Conservation (phyloP, 1,140 invertebrate genomes). For the Drosophila micromelanica region DNA sequence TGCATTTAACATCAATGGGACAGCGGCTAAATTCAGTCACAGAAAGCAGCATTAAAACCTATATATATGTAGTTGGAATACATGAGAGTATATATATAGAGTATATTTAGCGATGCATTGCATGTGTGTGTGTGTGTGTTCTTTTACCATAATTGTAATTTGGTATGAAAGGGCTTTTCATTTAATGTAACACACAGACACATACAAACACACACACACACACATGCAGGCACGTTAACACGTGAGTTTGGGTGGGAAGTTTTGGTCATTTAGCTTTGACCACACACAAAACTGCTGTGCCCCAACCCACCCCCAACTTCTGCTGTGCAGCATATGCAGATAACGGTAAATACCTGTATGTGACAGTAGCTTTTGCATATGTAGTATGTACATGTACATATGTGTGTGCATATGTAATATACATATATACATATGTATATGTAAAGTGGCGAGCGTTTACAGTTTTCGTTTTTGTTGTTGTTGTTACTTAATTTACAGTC, state of each 20-base stretch:
- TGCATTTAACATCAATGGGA: too few species aligned
- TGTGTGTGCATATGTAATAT: constrained; percentile 8
- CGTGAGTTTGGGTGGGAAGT: constrained; percentile 12
- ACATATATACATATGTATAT: constrained; percentile 27
- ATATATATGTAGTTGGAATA: background rate
- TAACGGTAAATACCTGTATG: constrained; percentile 71
- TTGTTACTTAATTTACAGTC: constrained; percentile 81
- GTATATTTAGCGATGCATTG: too few species aligned
- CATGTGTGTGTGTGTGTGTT: constrained; percentile 26
- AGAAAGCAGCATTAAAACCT: constrained; percentile 22
- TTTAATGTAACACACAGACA: constrained; percentile 59
- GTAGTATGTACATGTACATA: background rate
- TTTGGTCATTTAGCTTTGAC: constrained; percentile 43
- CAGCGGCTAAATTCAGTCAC: constrained; percentile 35
- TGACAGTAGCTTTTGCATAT: constrained; percentile 13
- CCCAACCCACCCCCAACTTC: background rate
- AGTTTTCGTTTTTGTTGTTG: constrained; percentile 41
- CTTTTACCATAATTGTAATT: constrained; percentile 78
- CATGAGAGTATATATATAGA: too few species aligned
- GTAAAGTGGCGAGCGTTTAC: constrained; percentile 46
- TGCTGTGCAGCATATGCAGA: constrained; percentile 69
- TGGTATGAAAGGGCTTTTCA: constrained; percentile 70
- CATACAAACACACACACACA: constrained; percentile 37
- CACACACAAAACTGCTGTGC: constrained; percentile 4
- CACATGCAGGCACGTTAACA: constrained; percentile 40